These are phyloP conservation scores for Emys orbicularis DNA, from an alignment of 2,797 vertebrate species.

Conservation along the genomic window DNA sequence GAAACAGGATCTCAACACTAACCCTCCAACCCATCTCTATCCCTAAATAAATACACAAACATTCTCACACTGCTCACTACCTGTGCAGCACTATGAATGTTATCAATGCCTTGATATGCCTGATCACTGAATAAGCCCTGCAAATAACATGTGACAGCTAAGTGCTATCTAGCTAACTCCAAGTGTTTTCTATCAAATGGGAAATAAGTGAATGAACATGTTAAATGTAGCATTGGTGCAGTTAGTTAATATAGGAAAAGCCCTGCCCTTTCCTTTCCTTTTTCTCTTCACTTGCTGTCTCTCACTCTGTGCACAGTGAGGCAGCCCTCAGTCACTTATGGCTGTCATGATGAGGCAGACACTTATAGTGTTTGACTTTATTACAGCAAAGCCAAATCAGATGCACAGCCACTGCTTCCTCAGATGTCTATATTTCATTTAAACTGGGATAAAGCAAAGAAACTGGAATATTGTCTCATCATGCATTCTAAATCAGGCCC, in stretches of 20 bases:
- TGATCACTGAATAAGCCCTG: neutral
- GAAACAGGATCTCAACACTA: neutral
- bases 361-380: conserved; percentile 82
- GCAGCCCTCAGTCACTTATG: conserved; percentile 61
- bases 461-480: conserved; percentile 92
- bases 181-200: neutral
- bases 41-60: neutral
- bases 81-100: neutral
- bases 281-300: neutral
- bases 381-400: conserved; percentile 82
- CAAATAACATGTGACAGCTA: fast-evolving
- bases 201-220: neutral
- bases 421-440: conserved; percentile 88
- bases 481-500: conserved; percentile 91
- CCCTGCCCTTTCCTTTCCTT: neutral
- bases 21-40: neutral
- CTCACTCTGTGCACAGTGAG: fast-evolving
- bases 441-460: conserved; percentile 88
- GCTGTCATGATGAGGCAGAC: conserved; percentile 69
- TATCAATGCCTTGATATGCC: neutral
- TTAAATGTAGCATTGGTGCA: neutral
- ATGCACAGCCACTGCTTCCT: conserved; percentile 83
- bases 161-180: neutral
- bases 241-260: neutral
- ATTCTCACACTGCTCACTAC: neutral